Percentiles rank a stretch among this genome's conserved stretches.
These are phyloP conservation scores for Hyphantria cunea DNA, from an alignment of 1,140 invertebrate genomes.

Conservation along the genomic window DNA sequence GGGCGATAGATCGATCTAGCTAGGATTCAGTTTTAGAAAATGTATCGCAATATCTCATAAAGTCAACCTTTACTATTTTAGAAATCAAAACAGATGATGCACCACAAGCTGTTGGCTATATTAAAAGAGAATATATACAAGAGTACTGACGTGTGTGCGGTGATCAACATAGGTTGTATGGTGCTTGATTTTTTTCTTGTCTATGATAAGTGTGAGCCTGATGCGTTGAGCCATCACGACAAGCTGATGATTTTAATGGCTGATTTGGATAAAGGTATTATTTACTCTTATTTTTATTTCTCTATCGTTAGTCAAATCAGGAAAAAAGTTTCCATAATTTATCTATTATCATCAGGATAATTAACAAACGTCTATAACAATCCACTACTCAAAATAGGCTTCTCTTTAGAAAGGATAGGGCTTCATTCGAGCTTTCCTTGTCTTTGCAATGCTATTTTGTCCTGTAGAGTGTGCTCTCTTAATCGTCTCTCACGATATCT, in stretches of 20 bases:
- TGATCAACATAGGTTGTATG: constrained; percentile 68
- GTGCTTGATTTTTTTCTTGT: constrained; percentile 68
- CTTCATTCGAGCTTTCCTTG: too few species aligned
- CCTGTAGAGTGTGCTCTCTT: too few species aligned
- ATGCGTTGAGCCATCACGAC: constrained; percentile 55
- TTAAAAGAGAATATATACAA: constrained; percentile 51
- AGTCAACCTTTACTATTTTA: constrained; percentile 35
- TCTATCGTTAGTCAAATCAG: background rate
- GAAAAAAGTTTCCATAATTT: background rate
- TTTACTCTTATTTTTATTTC: constrained; percentile 4
- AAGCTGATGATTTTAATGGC: constrained; percentile 49
- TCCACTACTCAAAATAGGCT: too few species aligned
- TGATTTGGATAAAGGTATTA: constrained; percentile 71
- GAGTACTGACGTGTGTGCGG: constrained; percentile 50
- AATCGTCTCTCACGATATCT: too few species aligned
- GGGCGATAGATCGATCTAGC: too few species aligned
- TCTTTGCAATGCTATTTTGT: too few species aligned
- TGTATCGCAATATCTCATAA: too few species aligned
- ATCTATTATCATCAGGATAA: too few species aligned
- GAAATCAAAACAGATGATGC: constrained; percentile 73
- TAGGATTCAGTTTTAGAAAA: too few species aligned
- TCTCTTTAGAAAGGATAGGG: too few species aligned
- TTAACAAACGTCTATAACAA: too few species aligned
- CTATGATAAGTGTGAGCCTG: constrained; percentile 66
- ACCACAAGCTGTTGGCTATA: constrained; percentile 55